These are phyloP conservation scores for Notoglanidium macrostoma DNA, from an alignment of 2,797 vertebrate genomes.

Conservation along the genomic window DNA sequence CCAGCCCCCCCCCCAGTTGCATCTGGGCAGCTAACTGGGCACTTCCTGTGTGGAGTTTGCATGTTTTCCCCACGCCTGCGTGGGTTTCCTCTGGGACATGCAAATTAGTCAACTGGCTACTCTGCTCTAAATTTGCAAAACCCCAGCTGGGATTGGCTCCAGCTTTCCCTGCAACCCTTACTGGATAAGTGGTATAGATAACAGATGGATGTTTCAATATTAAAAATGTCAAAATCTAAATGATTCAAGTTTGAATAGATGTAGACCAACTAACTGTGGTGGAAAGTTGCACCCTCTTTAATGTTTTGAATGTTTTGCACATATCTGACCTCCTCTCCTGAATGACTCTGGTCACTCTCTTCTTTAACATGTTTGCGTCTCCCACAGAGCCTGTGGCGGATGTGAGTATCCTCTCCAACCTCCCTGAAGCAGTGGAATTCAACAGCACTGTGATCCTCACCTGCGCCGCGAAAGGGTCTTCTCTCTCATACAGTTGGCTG, in stretches of 20 bases:
- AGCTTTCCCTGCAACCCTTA: too few species aligned
- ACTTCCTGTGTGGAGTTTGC: too few species aligned
- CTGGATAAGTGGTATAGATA: too few species aligned
- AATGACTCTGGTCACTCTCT: background rate
- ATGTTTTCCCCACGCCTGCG: too few species aligned
- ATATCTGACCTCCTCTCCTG: background rate
- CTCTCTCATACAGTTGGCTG: constrained; percentile 65
- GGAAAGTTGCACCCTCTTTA: background rate
- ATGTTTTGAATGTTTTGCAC: background rate
- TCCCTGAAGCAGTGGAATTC: constrained; percentile 58
- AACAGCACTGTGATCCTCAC: constrained; percentile 65
- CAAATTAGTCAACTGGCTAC: too few species aligned
- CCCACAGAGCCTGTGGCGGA: constrained; percentile 64
- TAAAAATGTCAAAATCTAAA: background rate
- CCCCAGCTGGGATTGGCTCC: too few species aligned
- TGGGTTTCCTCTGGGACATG: too few species aligned
- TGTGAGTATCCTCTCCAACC: constrained; percentile 50
- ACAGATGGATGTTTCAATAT: background rate
- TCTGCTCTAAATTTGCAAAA: too few species aligned
- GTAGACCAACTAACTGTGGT: background rate
- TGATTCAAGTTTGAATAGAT: too few species aligned
- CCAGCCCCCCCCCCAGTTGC: too few species aligned
- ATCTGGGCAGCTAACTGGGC: too few species aligned
- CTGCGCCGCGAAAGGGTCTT: constrained; percentile 68
- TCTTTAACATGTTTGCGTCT: background rate